phyloP scores from a whole-genome alignment of 2,113 vertebrate genomes.

The Hystrix brachyura region DNA sequence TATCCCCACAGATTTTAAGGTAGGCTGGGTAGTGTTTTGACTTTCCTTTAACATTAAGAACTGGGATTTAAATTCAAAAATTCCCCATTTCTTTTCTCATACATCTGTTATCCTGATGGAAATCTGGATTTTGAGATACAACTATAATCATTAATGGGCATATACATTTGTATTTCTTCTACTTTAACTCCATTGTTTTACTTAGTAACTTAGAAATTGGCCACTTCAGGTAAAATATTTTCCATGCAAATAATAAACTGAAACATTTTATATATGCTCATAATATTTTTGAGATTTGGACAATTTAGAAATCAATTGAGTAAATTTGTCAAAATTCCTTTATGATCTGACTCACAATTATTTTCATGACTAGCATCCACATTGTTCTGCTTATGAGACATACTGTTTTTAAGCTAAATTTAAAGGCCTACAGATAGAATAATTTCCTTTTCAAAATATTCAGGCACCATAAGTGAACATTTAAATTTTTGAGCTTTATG shows the following conservation, averaged over 20 bases:
- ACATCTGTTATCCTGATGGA: background rate
- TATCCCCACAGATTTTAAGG: background rate
- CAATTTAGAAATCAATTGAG: background rate
- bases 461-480: background rate
- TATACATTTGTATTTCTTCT: background rate
- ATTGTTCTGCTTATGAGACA: background rate
- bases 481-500: background rate
- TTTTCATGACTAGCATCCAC: background rate
- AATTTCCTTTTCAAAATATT: too few species aligned
- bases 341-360: background rate
- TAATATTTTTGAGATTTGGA: background rate
- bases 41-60: background rate
- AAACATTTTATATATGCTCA: background rate
- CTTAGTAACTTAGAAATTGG: background rate
- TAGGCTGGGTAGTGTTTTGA: background rate
- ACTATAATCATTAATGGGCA: accelerated
- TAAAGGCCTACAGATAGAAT: background rate
- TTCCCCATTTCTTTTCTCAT: background rate
- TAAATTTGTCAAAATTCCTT: background rate
- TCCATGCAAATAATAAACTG: background rate
- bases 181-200: background rate
- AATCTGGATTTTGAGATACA: background rate
- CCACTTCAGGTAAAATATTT: background rate
- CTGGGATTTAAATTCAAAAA: background rate
- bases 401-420: background rate